These are phyloP conservation scores for Ectemnius lituratus DNA, from an alignment of 2,888 invertebrate genomes.

Conservation along the genomic window DNA sequence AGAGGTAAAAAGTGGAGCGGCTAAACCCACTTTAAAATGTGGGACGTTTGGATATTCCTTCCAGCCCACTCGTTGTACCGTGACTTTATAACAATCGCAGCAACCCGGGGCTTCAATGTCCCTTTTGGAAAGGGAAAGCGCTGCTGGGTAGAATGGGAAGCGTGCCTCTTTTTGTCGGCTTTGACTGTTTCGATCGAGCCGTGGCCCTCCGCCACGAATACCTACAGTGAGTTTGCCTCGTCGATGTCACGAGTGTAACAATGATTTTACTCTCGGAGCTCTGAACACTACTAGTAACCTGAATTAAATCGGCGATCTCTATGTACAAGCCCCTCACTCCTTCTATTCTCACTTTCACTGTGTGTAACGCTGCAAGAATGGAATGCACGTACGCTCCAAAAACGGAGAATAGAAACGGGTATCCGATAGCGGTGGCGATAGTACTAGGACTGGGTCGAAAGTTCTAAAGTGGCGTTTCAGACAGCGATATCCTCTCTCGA, in stretches of 20 bases:
- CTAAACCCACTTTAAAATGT: too few relatives aligned
- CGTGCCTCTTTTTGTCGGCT: not conserved
- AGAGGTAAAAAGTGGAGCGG: too few relatives aligned
- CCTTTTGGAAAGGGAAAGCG: slow-evolving; percentile 44
- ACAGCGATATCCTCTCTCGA: not conserved
- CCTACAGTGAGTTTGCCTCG: too few relatives aligned
- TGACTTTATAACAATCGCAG: slow-evolving; percentile 47
- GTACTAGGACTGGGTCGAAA: not conserved
- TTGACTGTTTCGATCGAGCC: not conserved
- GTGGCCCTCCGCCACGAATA: not conserved
- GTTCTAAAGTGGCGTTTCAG: not conserved
- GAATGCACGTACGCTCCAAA: not conserved
- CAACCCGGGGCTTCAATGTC: slow-evolving; percentile 28
- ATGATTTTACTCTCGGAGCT: too few relatives aligned
- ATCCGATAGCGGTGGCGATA: not conserved
- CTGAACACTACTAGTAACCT: too few relatives aligned
- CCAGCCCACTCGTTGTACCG: slow-evolving; percentile 30
- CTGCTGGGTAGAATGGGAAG: slow-evolving; percentile 9
- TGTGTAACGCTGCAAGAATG: too few relatives aligned
- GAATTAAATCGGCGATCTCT: too few relatives aligned
- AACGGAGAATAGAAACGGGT: not conserved
- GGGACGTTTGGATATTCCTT: too few relatives aligned
- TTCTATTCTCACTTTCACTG: not conserved
- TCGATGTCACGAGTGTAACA: not conserved
- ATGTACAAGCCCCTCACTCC: not conserved